These are phyloP conservation scores for Microctenopoma stevenorrisi DNA, from an alignment of 2,797 vertebrate genomes.

Conservation along the genomic window DNA sequence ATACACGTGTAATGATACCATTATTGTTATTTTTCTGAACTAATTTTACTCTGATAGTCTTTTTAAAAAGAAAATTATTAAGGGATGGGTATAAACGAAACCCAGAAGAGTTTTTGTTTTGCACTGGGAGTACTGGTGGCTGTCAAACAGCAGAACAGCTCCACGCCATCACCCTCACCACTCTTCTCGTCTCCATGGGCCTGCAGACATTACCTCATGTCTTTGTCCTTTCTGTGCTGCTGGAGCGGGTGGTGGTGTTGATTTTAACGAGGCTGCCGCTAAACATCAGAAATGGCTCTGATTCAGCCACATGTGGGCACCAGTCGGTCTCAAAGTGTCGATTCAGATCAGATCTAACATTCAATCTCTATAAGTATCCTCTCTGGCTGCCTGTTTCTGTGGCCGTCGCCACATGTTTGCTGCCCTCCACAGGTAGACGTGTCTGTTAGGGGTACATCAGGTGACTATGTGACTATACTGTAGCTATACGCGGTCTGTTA, in stretches of 20 bases:
- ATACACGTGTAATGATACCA: conserved; percentile 76
- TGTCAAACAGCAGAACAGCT: conserved; percentile 60
- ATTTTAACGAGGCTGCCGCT: conserved; percentile 30
- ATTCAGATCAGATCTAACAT: conserved; percentile 67
- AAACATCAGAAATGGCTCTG: conserved; percentile 30
- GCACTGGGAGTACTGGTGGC: conserved; percentile 53
- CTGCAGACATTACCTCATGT: conserved; percentile 82
- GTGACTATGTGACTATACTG: conserved; percentile 54
- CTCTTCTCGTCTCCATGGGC: conserved; percentile 55
- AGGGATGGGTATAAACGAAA: conserved; percentile 59
- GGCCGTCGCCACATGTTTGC: conserved; percentile 43
- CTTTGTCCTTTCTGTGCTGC: conserved; percentile 77
- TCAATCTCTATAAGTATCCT: conserved; percentile 63
- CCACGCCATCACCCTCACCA: conserved; percentile 29
- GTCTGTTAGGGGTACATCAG: conserved; percentile 34
- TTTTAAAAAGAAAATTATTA: conserved; percentile 65
- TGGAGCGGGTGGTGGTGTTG: conserved; percentile 50
- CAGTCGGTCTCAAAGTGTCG: conserved; percentile 40
- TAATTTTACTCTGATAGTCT: conserved; percentile 73
- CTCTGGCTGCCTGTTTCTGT: conserved; percentile 36
- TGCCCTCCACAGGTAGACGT: conserved; percentile 65
- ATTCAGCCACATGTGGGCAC: conserved; percentile 43
- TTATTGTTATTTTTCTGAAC: conserved; percentile 64
- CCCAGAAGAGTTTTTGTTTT: conserved; percentile 44
- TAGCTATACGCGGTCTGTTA: conserved; percentile 53